phyloP scores from a whole-genome alignment of 2,113 vertebrate genomes.

The Pampusana beccarii region DNA sequence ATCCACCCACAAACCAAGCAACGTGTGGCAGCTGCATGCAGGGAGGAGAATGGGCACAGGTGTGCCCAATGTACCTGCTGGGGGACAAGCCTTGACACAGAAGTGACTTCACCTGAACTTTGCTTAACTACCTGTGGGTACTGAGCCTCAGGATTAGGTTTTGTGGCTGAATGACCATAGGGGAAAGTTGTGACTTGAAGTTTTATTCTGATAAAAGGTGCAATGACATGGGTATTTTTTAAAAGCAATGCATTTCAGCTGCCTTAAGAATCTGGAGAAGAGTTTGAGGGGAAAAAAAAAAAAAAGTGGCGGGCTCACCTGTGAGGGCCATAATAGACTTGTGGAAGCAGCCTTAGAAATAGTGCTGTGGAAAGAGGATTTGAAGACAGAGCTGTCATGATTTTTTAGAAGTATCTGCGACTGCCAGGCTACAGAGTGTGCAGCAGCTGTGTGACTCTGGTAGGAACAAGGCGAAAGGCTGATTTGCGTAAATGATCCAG shows the following conservation, averaged over 20 bases:
- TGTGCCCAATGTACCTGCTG: neutral
- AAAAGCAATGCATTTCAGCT: neutral
- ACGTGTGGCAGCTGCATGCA: neutral
- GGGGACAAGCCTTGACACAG: neutral
- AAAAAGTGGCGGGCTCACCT: neutral
- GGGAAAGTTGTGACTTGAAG: neutral
- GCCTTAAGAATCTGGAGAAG: neutral
- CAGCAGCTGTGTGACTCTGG: neutral
- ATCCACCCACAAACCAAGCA: rapidly evolving
- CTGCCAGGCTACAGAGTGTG: neutral
- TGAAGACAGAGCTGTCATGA: neutral
- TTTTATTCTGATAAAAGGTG: neutral
- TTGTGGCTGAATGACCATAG: neutral
- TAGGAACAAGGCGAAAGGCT: neutral
- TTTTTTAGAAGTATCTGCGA: neutral
- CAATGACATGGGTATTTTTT: neutral
- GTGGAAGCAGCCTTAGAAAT: neutral
- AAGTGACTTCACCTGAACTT: neutral
- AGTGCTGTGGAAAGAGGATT: neutral
- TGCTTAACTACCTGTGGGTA: neutral
- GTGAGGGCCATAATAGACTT: neutral
- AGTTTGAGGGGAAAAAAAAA: neutral
- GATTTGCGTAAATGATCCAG: neutral
- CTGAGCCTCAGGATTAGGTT: neutral
- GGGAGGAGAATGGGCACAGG: rapidly evolving